phyloP scores from a whole-genome alignment of 2,113 vertebrate genomes.

The Oenanthe melanoleuca region DNA sequence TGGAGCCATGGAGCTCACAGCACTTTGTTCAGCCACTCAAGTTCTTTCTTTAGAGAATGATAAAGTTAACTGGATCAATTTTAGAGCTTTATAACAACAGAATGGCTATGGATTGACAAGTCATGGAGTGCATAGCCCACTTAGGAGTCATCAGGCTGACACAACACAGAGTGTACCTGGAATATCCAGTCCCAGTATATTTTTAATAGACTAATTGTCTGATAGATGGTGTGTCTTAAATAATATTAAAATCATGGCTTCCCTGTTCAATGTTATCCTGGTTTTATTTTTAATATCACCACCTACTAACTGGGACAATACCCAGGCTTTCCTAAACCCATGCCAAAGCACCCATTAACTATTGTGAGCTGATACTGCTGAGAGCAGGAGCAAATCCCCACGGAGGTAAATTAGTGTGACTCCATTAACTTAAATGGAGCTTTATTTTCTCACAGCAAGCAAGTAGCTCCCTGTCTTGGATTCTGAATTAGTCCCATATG shows the following conservation, averaged over 20 bases:
- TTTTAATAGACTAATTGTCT: slow-evolving; percentile 1
- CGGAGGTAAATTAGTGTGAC: not conserved
- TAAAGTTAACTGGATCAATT: slow-evolving; percentile 46
- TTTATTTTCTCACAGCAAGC: slow-evolving; percentile 7
- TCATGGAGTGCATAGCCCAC: not conserved
- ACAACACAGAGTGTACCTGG: not conserved
- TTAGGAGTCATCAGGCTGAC: slow-evolving; percentile 37
- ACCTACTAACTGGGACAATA: rapidly evolving
- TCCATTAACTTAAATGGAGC: slow-evolving; percentile 10
- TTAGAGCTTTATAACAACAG: slow-evolving; percentile 12
- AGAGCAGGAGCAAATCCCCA: not conserved
- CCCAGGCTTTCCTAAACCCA: not conserved
- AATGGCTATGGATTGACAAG: slow-evolving; percentile 7
- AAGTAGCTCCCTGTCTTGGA: not conserved
- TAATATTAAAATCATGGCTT: not conserved
- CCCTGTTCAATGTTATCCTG: not conserved
- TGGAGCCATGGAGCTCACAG: slow-evolving; percentile 37
- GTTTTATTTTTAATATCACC: not conserved
- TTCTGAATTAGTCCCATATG: not conserved
- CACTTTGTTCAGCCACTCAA: slow-evolving; percentile 46
- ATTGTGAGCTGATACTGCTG: not conserved
- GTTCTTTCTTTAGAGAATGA: slow-evolving; percentile 15
- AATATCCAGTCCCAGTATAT: not conserved
- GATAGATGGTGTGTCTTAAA: not conserved
- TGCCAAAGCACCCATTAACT: slow-evolving; percentile 33